Evolutionary conservation across 2,113 vertebrate genomes (phyloP), one percentile per base, ranked within the genome.

Genomic region (Reinhardtius hippoglossoides): DNA sequence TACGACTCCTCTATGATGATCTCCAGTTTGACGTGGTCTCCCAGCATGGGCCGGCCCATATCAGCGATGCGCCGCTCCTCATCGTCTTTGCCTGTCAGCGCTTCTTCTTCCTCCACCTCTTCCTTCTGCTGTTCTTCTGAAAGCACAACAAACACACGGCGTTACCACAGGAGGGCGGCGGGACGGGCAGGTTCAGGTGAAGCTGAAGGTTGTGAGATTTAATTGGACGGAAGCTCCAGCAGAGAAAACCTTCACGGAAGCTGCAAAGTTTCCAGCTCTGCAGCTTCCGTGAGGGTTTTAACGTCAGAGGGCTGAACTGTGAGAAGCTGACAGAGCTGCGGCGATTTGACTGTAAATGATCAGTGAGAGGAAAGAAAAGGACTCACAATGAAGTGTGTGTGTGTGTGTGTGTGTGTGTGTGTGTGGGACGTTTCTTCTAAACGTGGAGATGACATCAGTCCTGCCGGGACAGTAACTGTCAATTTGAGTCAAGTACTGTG

Each of bases 1-100:
- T 99, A 99, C 57, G 98, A 99, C 67, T 99, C 98, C 88, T 99
- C 98, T 44, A 99, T 99, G 94, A 99, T 95, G 88, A 99, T 84
- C 91, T 99, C 98, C 12, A 99, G 94, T 77, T 95, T 98, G 80
- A 95, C 95, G 73, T 99, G 97, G 69, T 99, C 98, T 14, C 98
- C 98, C 66, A 99, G 94, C 71, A 96, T 93, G 4, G 98, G 98
- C 8, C 97, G 96, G 14, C 98, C 98, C 97, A 99, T 94, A 77
- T 99, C 98, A 0, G 98, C 98, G 0, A 99, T 98, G 79, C 97
- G 96, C 1, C 95, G 94, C 42, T 99, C 96, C 58, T 99, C 97
- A 58, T 99, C 97, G 31, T 98, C 96, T 83, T 97, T 97, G 59
- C 95, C 97, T 1, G 95, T 95, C 86, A 98, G 91, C 0, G 95